phyloP scores from a whole-genome alignment of 2,113 vertebrate species.

The Antennarius striatus region DNA sequence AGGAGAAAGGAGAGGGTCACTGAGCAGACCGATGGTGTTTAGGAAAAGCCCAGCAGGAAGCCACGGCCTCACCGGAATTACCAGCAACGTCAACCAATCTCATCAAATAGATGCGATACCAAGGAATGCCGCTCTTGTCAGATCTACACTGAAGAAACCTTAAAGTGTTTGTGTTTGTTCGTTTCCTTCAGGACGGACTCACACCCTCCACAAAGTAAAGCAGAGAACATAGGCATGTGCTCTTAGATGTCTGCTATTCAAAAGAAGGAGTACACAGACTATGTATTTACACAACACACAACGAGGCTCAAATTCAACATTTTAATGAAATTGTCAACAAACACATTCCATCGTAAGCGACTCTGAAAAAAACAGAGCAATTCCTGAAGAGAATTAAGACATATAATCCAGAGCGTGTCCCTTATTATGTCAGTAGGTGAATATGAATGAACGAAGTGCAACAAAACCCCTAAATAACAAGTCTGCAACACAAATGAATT shows the following conservation, averaged over 20 bases:
- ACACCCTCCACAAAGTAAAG: conserved; percentile 12
- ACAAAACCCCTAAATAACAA: conserved; percentile 28
- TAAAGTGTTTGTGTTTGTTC: conserved; percentile 27
- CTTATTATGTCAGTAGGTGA: no score
- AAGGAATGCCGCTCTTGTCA: conserved; percentile 17
- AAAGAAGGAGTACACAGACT: no score
- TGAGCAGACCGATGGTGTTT: conserved; percentile 57
- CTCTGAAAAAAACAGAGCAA: not conserved
- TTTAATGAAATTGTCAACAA: no score
- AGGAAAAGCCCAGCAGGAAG: conserved; percentile 55
- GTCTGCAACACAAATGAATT: conserved; percentile 4
- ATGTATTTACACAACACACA: not conserved
- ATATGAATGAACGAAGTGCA: not conserved
- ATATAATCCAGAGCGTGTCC: not conserved
- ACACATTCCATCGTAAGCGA: not conserved
- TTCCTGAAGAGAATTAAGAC: not conserved
- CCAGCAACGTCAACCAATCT: conserved; percentile 52
- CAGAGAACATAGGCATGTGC: not conserved
- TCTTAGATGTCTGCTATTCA: not conserved
- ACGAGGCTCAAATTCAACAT: no score
- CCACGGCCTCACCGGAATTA: conserved; percentile 41
- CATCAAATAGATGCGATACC: conserved; percentile 61
- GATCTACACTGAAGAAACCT: not conserved
- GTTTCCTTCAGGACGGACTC: not conserved
- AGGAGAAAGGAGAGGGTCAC: conserved; percentile 49